These are phyloP conservation scores for Microhierax caerulescens DNA, from an alignment of 2,797 vertebrate species.

Conservation along the genomic window DNA sequence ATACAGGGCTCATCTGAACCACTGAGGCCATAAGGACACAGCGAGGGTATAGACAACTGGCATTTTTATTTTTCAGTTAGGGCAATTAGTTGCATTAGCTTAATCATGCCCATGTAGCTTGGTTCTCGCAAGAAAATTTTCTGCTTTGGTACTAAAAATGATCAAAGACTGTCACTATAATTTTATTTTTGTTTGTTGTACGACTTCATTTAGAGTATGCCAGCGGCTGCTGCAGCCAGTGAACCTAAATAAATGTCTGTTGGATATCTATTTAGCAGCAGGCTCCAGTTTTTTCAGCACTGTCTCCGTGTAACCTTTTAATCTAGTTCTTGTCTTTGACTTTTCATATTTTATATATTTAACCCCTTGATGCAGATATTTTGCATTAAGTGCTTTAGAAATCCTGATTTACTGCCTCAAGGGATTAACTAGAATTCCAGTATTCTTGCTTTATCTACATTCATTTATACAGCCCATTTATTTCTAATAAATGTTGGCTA, in stretches of 20 bases:
- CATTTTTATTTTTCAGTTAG: not conserved
- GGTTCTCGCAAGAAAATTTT: not conserved
- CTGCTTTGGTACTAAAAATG: conserved; percentile 19
- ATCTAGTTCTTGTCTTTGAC: conserved; percentile 64
- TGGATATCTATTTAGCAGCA: conserved; percentile 64
- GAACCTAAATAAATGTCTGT: conserved; percentile 58
- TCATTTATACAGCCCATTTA: conserved; percentile 53
- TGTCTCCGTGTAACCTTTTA: conserved; percentile 44
- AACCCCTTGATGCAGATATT: conserved; percentile 63
- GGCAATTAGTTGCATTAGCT: conserved; percentile 11
- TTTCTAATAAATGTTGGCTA: conserved; percentile 50
- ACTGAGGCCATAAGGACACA: not conserved
- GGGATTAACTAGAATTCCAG: conserved; percentile 48
- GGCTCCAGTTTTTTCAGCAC: conserved; percentile 23
- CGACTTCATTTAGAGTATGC: conserved; percentile 39
- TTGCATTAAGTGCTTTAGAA: conserved; percentile 60
- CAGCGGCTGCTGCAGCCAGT: conserved; percentile 17
- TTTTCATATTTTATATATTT: conserved; percentile 65
- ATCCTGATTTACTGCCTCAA: conserved; percentile 53
- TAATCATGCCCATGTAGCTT: not conserved
- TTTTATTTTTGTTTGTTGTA: conserved; percentile 45
- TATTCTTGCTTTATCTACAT: conserved; percentile 51
- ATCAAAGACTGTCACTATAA: conserved; percentile 35
- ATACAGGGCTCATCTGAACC: not conserved
- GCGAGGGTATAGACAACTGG: not conserved